Evolutionary conservation across 2,797 vertebrate genomes (phyloP).

Genomic region (Tiaroga cobitis): DNA sequence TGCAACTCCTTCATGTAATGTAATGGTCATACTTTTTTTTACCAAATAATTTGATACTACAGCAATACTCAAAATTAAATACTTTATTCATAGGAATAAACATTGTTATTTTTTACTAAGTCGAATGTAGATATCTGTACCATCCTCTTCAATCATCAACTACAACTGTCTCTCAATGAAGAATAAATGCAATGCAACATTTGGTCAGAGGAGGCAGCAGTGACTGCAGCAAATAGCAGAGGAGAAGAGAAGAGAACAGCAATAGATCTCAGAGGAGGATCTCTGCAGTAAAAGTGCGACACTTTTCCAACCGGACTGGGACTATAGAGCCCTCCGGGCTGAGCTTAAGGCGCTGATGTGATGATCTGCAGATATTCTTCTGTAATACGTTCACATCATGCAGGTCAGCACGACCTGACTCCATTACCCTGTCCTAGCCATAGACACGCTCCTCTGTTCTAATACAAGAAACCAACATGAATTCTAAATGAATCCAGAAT

Average conservation of each 20-base stretch:
- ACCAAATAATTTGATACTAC: background rate
- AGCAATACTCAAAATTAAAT: background rate
- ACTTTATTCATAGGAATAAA: background rate
- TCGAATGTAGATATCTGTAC: background rate
- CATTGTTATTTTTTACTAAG: background rate
- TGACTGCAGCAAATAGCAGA: conserved; percentile 53
- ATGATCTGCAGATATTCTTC: conserved; percentile 46
- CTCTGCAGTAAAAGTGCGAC: conserved; percentile 84
- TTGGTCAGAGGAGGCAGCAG: conserved; percentile 76
- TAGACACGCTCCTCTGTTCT: conserved; percentile 35
- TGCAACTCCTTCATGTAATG: background rate
- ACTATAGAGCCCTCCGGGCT: conserved; percentile 70
- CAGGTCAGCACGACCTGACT: conserved; percentile 37
- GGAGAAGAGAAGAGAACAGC: conserved; percentile 74
- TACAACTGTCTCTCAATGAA: background rate
- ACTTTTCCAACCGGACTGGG: conserved; percentile 74
- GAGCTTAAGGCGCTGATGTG: conserved; percentile 63
- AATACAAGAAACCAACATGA: conserved; percentile 47
- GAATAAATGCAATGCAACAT: conserved; percentile 13
- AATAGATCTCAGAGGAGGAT: conserved; percentile 66
- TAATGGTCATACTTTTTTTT: background rate
- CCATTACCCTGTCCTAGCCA: conserved; percentile 31
- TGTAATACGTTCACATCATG: conserved; percentile 28
- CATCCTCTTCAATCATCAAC: background rate
- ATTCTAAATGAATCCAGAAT: conserved; percentile 41